Conservation (phyloP, 2,888 invertebrate genomes). For the Cheilosia urbana region DNA sequence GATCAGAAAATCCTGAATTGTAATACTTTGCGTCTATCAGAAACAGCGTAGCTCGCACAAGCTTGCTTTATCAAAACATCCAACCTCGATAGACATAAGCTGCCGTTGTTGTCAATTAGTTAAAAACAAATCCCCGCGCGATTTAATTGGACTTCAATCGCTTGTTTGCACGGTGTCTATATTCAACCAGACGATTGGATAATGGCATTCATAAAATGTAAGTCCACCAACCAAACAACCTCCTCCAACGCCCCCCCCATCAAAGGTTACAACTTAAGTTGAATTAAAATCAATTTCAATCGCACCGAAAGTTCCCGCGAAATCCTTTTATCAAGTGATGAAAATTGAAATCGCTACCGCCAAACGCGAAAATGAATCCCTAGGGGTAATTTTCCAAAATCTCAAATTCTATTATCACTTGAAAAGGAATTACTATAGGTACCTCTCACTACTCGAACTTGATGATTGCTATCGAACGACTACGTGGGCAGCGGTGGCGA, state of each 20-base stretch:
- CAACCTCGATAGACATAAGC: no score
- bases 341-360: conserved; percentile 44
- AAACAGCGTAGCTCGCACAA: no score
- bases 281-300: conserved; percentile 52
- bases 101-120: no score
- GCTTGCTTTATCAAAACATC: no score
- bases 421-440: conserved; percentile 40
- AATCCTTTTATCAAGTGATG: conserved; percentile 25
- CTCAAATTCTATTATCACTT: conserved; percentile 46
- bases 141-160: no score
- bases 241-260: not conserved
- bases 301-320: conserved; percentile 42
- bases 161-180: no score
- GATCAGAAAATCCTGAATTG: no score
- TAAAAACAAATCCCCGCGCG: no score
- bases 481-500: not conserved
- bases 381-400: conserved; percentile 9
- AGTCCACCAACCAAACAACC: no score
- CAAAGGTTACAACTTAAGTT: conserved; percentile 26
- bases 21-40: no score
- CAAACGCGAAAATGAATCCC: conserved; percentile 15
- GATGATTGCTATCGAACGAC: conserved; percentile 23
- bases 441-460: conserved; percentile 8
- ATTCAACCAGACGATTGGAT: no score
- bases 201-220: no score